Evolutionary conservation across 2,113 vertebrate genomes (phyloP).

Genomic region (Amblyopsis rosae): DNA sequence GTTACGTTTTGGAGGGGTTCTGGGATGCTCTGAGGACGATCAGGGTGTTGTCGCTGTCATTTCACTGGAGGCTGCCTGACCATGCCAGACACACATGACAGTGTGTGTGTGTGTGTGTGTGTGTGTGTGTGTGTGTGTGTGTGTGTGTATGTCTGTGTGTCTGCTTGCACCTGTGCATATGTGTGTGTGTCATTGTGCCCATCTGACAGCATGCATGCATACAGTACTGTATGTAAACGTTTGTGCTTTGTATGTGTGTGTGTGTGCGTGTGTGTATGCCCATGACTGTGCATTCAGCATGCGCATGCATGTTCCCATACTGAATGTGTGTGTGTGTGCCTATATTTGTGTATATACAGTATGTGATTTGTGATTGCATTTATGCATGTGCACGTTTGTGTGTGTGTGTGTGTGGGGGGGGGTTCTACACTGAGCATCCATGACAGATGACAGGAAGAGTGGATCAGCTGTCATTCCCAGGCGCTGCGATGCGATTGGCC

Average conservation of each 20-base stretch:
- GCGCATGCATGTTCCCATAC: background rate
- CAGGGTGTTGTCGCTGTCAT: no score
- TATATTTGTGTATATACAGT: background rate
- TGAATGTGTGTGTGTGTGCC: constrained; percentile 11
- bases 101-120: constrained; percentile 16
- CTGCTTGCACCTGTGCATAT: background rate
- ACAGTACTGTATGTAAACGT: background rate
- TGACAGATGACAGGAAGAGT: constrained; percentile 79
- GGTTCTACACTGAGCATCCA: constrained; percentile 58
- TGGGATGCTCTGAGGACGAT: no score
- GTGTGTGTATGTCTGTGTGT: background rate
- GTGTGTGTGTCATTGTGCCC: background rate
- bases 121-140: background rate
- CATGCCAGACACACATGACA: no score
- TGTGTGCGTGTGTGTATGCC: background rate
- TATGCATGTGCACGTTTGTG: constrained; percentile 12
- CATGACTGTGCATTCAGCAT: background rate
- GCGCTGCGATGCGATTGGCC: constrained; percentile 53
- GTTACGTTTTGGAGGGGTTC: no score
- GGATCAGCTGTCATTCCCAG: constrained; percentile 69
- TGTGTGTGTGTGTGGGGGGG: constrained; percentile 12
- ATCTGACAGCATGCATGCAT: constrained; percentile 19
- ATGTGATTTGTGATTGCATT: constrained; percentile 23
- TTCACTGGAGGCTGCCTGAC: no score
- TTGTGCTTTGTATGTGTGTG: background rate